phyloP scores from a whole-genome alignment of 1,140 invertebrate species.

The Zaprionus lachaisei region DNA sequence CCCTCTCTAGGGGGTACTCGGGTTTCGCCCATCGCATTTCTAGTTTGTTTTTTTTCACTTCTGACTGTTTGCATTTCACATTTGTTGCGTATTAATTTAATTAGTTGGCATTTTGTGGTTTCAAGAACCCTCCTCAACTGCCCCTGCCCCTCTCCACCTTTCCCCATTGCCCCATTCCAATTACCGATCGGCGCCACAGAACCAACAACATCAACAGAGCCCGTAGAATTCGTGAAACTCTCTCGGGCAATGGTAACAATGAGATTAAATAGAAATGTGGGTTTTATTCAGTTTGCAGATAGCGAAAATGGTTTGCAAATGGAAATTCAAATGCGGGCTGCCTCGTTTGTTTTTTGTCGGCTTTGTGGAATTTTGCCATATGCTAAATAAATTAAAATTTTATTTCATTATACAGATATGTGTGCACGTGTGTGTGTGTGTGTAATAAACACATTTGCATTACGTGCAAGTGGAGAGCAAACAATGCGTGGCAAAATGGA shows the following conservation, averaged over 20 bases:
- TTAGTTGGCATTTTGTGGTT: conserved; percentile 75
- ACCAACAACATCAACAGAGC: background rate
- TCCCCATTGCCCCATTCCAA: background rate
- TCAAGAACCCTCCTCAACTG: conserved; percentile 39
- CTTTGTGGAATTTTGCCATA: conserved; percentile 63
- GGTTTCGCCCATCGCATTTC: conserved; percentile 21
- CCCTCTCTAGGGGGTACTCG: background rate
- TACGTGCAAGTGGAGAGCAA: conserved; percentile 32
- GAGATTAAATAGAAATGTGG: conserved; percentile 56
- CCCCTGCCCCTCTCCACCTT: background rate
- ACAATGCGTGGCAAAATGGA: conserved; percentile 38
- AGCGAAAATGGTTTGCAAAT: conserved; percentile 26
- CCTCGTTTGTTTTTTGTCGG: conserved; percentile 50
- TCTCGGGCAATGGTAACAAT: conserved; percentile 43
- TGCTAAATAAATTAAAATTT: conserved; percentile 77
- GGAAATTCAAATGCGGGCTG: conserved; percentile 63
- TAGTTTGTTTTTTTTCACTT: background rate
- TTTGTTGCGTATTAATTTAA: conserved; percentile 78
- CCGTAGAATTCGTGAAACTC: background rate
- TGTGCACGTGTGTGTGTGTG: background rate
- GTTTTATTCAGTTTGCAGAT: conserved; percentile 50
- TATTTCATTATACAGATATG: conserved; percentile 48
- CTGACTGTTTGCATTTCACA: conserved; percentile 53
- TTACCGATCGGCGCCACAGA: background rate
- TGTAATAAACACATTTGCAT: conserved; percentile 62